A percentile compares a stretch with the other conserved stretches of the same genome.
phyloP scores from a whole-genome alignment of 2,113 vertebrate genomes.

The Oryzias javanicus region DNA sequence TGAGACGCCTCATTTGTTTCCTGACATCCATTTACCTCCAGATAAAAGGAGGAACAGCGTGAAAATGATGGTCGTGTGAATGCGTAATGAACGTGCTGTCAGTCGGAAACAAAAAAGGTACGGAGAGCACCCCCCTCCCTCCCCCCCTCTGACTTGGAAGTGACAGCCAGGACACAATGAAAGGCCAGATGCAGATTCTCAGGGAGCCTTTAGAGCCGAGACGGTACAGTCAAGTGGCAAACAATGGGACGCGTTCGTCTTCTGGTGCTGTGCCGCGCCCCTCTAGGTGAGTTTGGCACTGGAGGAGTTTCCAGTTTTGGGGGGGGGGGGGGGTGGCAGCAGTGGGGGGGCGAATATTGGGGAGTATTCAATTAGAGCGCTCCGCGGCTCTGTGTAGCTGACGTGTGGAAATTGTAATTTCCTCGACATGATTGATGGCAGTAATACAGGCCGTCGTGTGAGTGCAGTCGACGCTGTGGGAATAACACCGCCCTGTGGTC shows the following conservation, averaged over 20 bases:
- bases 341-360: constrained; percentile 51
- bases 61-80: constrained; percentile 63
- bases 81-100: constrained; percentile 67
- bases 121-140: constrained; percentile 14
- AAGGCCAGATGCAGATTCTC: constrained; percentile 19
- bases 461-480: constrained; percentile 63
- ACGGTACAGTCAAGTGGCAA: constrained; percentile 13
- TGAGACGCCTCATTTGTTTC: constrained; percentile 65
- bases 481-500: constrained; percentile 65
- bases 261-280: constrained; percentile 55
- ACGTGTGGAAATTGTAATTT: constrained; percentile 80
- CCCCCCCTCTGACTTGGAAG: constrained; percentile 41
- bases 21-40: constrained; percentile 67
- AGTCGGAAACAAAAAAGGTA: constrained; percentile 50
- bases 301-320: constrained; percentile 43
- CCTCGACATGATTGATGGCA: constrained; percentile 79
- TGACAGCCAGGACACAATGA: constrained; percentile 44
- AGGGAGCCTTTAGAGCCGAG: constrained; percentile 21
- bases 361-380: constrained; percentile 76
- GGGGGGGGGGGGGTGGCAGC: constrained; percentile 5
- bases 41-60: constrained; percentile 63
- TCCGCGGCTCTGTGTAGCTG: constrained; percentile 70
- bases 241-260: constrained; percentile 21
- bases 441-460: constrained; percentile 71
- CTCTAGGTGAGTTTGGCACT: constrained; percentile 49